Evolutionary conservation across 2,113 vertebrate genomes (phyloP).

Genomic region (Alectura lathami): DNA sequence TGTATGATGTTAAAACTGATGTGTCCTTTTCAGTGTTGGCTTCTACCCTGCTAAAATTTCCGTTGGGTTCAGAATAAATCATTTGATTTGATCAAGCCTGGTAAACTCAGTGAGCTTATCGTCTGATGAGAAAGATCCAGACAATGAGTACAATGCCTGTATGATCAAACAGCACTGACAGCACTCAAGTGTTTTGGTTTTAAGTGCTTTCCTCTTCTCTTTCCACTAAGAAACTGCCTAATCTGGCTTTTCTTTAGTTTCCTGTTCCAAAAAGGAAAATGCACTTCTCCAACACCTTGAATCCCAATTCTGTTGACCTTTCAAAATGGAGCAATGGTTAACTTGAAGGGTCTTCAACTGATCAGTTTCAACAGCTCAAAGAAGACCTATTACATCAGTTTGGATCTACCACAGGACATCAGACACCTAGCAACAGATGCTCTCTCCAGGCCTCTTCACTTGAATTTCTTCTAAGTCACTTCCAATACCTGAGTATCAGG

Average conservation of each 20-base stretch:
- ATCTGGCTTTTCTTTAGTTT: background rate
- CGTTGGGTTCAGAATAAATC: background rate
- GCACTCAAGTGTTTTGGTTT: background rate
- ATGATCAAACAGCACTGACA: background rate
- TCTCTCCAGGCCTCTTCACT: background rate
- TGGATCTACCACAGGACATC: background rate
- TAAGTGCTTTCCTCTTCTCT: background rate
- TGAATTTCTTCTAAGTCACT: background rate
- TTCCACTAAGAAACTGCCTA: background rate
- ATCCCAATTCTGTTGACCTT: background rate
- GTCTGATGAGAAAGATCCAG: background rate
- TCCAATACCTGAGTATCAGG: background rate
- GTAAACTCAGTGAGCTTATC: background rate
- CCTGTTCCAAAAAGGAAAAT: background rate
- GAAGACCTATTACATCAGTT: background rate
- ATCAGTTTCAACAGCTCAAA: background rate
- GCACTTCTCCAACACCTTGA: background rate
- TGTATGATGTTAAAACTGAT: background rate
- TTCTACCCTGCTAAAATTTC: background rate
- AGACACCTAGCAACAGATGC: background rate
- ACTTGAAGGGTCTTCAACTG: background rate
- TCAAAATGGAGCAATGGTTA: background rate
- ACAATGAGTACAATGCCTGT: background rate
- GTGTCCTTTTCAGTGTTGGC: background rate
- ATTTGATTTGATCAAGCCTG: background rate